These are phyloP conservation scores for Drosophila imparisetae DNA, from an alignment of 2,888 invertebrate species.

Conservation along the genomic window DNA sequence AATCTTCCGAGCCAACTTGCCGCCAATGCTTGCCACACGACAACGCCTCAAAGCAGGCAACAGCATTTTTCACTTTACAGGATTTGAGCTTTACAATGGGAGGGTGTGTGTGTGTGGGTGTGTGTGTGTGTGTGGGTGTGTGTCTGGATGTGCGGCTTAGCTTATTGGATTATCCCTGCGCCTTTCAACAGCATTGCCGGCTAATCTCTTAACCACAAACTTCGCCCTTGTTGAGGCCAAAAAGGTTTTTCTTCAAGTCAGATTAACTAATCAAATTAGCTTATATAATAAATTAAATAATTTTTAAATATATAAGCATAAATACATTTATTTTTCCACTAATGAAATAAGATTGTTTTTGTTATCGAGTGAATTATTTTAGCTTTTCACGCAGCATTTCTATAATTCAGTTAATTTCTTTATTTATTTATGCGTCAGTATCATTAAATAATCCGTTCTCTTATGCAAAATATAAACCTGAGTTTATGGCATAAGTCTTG, in stretches of 20 bases:
- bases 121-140: background rate
- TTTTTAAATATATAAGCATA: background rate
- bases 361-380: background rate
- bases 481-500: background rate
- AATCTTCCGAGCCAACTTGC: slow-evolving; percentile 52
- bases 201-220: background rate
- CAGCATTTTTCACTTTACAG: slow-evolving; percentile 34
- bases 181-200: slow-evolving; percentile 7
- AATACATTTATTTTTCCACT: background rate
- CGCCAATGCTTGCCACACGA: slow-evolving; percentile 20
- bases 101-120: background rate
- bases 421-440: no score
- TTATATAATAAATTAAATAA: background rate
- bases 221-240: background rate
- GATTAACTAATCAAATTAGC: background rate
- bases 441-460: background rate
- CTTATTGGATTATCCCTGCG: slow-evolving; percentile 5
- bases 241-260: background rate
- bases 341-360: background rate
- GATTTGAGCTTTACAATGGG: background rate
- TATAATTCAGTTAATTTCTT: background rate
- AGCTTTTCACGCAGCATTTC: background rate
- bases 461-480: background rate
- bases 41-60: slow-evolving; percentile 42
- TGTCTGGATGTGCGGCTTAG: background rate